Evolutionary conservation across 1,140 invertebrate genomes (phyloP), one percentile per base, ranked within the genome.

Genomic region (Zaprionus kolodkinae): DNA sequence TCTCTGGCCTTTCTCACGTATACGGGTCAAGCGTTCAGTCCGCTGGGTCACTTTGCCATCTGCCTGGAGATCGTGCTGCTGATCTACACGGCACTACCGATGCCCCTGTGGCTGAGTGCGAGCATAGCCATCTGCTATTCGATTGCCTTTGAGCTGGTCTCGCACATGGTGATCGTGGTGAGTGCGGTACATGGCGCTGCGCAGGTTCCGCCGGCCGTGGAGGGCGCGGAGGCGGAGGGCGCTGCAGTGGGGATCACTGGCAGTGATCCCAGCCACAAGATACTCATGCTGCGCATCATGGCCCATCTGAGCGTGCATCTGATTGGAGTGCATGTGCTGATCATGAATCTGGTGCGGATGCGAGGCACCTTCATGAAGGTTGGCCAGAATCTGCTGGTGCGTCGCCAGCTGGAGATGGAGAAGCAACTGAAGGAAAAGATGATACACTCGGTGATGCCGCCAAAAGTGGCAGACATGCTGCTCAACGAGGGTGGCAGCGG

Each of bases 361-460:
- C 94, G 97, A 17, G 98, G 97, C 63, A 99, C 98, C 6, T 99
- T 99, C 93, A 97, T 99, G 96, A 99, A 99, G 94, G 97, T 99
- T 54, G 97, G 98, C 0, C 97, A 99, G 91, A 98, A 97, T 69
- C 91, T 98, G 13, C 92, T 98, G 62, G 97, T 98, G 1, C 93
- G 97, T 25, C 94, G 96, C 54, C 97, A 99, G 83, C 93, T 99
- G 35, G 97, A 98, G 93, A 95, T 97, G 93, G 98, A 99, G 91
- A 99, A 98, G 78, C 96, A 97, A 71, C 93, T 99, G 6, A 99
- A 99, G 92, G 98, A 99, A 90, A 98, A 98, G 92, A 99, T 99
- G 97, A 99, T 99, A 87, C 97, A 98, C 91, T 99, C 97, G 4
- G 96, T 99, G 30, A 99, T 99, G 98, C 98, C 98, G 10, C 96